Conservation (phyloP, 2,888 invertebrate genomes). For the Acrocyrtus sp. region DNA sequence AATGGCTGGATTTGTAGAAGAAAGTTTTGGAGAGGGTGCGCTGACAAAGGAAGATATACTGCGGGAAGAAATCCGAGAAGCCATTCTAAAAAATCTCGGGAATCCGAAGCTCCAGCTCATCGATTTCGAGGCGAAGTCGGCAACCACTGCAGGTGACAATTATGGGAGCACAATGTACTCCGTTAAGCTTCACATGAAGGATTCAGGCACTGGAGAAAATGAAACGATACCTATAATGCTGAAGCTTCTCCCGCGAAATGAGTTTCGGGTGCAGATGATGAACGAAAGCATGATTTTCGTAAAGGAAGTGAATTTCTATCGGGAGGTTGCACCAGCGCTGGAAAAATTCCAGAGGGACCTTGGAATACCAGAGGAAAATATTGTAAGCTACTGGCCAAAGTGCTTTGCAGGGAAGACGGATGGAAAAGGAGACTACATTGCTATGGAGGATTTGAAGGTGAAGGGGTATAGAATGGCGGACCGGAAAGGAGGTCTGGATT, state of each 20-base stretch:
- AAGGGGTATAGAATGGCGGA: conserved; percentile 52
- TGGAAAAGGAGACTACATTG: conserved; percentile 45
- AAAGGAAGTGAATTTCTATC: conserved; percentile 47
- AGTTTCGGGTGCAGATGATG: conserved; percentile 44
- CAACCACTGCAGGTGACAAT: conserved; percentile 58
- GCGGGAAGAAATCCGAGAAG: too few relatives aligned
- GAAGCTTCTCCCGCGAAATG: conserved; percentile 53
- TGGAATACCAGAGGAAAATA: conserved; percentile 17
- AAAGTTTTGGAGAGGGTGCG: too few relatives aligned
- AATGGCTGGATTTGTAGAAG: too few relatives aligned
- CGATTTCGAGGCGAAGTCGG: conserved; percentile 43
- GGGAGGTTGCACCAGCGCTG: conserved; percentile 27
- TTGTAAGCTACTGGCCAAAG: conserved; percentile 31
- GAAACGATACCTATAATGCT: conserved; percentile 45
- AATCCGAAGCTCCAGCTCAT: conserved; percentile 49
- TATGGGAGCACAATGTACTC: conserved; percentile 62
- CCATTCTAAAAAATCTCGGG: too few relatives aligned
- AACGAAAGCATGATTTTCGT: conserved; percentile 46
- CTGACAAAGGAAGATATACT: too few relatives aligned
- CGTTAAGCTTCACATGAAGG: conserved; percentile 45
- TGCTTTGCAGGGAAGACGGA: conserved; percentile 38
- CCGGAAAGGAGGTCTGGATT: conserved; percentile 56
- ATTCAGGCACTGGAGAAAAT: conserved; percentile 8
- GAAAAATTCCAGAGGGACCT: conserved; percentile 34
- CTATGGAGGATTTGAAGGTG: conserved; percentile 39